These are phyloP conservation scores for Lota lota DNA, from an alignment of 2,113 vertebrate species.

Conservation along the genomic window DNA sequence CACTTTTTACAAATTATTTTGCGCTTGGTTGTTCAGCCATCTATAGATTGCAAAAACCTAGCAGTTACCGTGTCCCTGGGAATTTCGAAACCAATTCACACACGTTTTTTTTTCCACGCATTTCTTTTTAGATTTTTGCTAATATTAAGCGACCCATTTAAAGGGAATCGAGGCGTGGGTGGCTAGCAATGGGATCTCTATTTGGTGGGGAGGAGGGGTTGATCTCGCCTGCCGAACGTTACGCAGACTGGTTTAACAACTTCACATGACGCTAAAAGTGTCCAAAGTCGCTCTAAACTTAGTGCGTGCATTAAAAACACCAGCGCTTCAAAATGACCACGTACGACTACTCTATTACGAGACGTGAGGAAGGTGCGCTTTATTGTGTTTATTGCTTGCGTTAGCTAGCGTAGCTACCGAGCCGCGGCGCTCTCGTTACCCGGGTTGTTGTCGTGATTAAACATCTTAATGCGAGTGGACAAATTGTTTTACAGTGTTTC, in stretches of 20 bases:
- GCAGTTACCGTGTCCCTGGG: neutral
- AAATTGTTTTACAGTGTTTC: too few relatives aligned
- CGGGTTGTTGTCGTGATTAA: too few relatives aligned
- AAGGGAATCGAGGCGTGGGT: conserved; percentile 60
- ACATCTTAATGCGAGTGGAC: too few relatives aligned
- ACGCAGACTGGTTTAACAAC: conserved; percentile 54
- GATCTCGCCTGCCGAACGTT: conserved; percentile 47
- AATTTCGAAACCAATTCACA: neutral
- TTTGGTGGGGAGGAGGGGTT: conserved; percentile 47
- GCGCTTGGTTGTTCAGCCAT: neutral
- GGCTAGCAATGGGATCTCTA: conserved; percentile 45
- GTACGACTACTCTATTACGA: neutral
- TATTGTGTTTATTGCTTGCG: neutral
- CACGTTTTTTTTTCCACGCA: neutral
- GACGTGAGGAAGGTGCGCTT: neutral
- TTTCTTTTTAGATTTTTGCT: conserved; percentile 3
- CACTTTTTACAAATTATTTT: conserved; percentile 38
- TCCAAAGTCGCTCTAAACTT: conserved; percentile 54
- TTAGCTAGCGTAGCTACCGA: conserved; percentile 45
- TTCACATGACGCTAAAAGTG: conserved; percentile 52
- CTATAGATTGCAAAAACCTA: conserved; percentile 10
- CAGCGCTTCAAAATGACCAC: accelerated
- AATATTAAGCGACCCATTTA: conserved; percentile 33
- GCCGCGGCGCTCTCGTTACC: neutral
- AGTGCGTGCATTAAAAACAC: too few relatives aligned